These are phyloP conservation scores for Clarias pachynema DNA, from an alignment of 2,797 vertebrate species.

Conservation along the genomic window DNA sequence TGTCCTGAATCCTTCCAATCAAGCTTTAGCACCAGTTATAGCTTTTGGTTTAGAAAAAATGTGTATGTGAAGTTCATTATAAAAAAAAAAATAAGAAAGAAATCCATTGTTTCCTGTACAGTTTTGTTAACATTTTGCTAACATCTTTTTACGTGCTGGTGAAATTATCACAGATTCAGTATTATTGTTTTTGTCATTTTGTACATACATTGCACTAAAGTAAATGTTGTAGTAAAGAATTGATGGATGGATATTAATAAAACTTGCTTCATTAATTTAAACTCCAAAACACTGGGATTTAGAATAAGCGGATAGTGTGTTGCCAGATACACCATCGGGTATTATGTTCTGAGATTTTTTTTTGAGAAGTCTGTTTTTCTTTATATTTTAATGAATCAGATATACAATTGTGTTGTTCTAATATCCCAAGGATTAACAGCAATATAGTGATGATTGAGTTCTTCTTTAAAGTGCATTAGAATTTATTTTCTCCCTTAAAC, in stretches of 20 bases:
- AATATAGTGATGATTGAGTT: background rate
- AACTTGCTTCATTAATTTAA: constrained; percentile 7
- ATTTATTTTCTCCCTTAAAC: background rate
- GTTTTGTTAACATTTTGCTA: constrained; percentile 35
- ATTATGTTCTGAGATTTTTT: background rate
- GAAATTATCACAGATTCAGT: constrained; percentile 14
- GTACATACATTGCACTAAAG: constrained; percentile 37
- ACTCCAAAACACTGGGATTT: constrained; percentile 17
- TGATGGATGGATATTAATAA: constrained; percentile 15
- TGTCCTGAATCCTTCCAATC: background rate
- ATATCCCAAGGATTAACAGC: background rate
- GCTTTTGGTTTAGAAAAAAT: constrained; percentile 5
- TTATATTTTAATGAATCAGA: background rate
- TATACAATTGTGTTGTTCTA: background rate
- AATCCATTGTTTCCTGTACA: constrained; percentile 37
- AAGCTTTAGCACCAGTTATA: constrained; percentile 23
- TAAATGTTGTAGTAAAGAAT: constrained; percentile 19
- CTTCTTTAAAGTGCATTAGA: background rate
- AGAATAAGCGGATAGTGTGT: background rate
- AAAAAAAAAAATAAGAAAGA: background rate
- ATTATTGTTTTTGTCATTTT: constrained; percentile 34
- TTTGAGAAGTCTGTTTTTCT: background rate
- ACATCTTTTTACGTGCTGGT: constrained; percentile 13
- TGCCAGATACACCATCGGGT: background rate
- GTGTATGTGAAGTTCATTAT: constrained; percentile 24